Percentiles rank a stretch among this genome's conserved stretches.
Evolutionary conservation across 2,797 vertebrate species (phyloP).

Genomic region (Oreochromis grahami): DNA sequence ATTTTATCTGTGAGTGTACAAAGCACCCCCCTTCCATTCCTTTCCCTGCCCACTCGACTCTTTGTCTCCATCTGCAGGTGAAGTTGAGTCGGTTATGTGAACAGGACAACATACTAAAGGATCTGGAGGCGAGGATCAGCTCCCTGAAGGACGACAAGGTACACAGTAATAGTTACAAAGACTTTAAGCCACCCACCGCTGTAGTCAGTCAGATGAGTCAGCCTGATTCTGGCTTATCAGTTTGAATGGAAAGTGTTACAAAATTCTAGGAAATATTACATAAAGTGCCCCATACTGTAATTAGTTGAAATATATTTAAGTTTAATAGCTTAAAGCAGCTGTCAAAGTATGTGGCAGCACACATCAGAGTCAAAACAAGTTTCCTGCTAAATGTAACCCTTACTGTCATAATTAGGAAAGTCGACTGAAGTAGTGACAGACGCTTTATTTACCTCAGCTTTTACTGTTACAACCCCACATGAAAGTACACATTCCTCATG

Average conservation of each 20-base stretch:
- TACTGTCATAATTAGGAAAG: neutral
- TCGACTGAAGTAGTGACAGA: neutral
- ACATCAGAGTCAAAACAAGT: neutral
- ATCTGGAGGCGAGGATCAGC: conserved; percentile 88
- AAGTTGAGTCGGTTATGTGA: conserved; percentile 92
- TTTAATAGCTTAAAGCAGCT: neutral
- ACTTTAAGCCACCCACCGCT: neutral
- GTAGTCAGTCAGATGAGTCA: neutral
- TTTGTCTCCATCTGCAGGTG: conserved; percentile 77
- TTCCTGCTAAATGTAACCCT: neutral
- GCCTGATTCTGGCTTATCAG: neutral
- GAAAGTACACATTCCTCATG: neutral
- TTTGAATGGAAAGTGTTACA: neutral
- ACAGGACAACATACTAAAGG: conserved; percentile 92
- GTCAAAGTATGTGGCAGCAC: neutral
- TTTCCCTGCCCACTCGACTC: neutral
- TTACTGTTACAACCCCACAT: neutral
- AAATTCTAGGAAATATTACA: neutral
- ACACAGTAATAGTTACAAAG: neutral
- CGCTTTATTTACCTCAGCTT: neutral
- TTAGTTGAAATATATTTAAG: neutral
- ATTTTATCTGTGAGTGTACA: neutral
- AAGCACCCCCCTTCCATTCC: neutral
- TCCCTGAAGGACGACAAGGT: conserved; percentile 96
- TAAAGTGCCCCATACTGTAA: neutral